Evolutionary conservation across 2,113 vertebrate genomes (phyloP), one percentile per base, ranked within the genome.

Genomic region (Mesembrinibis cayennensis): DNA sequence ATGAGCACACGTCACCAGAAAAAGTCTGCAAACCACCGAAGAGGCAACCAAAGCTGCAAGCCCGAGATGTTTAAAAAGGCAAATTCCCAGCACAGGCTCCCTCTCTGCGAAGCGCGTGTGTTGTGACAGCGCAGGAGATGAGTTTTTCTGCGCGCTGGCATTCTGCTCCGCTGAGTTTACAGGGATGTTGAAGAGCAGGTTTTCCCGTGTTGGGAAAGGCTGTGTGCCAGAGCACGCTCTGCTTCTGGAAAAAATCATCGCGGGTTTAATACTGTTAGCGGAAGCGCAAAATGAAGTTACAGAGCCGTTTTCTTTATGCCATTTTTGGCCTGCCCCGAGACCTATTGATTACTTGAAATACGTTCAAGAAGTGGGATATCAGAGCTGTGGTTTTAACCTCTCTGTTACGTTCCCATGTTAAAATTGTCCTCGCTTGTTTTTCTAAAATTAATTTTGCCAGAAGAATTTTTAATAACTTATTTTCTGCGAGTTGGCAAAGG

Each of bases 161-260:
- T 96, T 76, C 87, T 85, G 94, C 91, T 89, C 86, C 1, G 3
- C 71, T 73, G 82, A 29, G 65, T 82, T 84, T 49, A 32, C 89
- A 29, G 42, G 52, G 83, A 79, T 85, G 94, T 71, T 69, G 80
- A 81, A 69, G 91, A 95, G 93, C 94, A 95, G 93, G 91, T 95
- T 96, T 86, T 67, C 89, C 89, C 7, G 3, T 53, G 72, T 56
- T 91, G 93, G 91, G 91, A 95, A 52, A 89, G 91, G 91, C 91
- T 11, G 10, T 6, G 92, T 92, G 96, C 94, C 95, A 95, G 95
- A 86, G 93, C 90, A n/a, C 4, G 4, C 74, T 89, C 78, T 66
- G 82, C 77, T 87, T 23, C 78, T 91, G 89, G 73, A 85, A 76
- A 2, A 84, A 58, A 56, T 45, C 76, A 44, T 27, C 15, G 19